Conservation (phyloP, 1,140 invertebrate species). For the Eumaeus atala region DNA sequence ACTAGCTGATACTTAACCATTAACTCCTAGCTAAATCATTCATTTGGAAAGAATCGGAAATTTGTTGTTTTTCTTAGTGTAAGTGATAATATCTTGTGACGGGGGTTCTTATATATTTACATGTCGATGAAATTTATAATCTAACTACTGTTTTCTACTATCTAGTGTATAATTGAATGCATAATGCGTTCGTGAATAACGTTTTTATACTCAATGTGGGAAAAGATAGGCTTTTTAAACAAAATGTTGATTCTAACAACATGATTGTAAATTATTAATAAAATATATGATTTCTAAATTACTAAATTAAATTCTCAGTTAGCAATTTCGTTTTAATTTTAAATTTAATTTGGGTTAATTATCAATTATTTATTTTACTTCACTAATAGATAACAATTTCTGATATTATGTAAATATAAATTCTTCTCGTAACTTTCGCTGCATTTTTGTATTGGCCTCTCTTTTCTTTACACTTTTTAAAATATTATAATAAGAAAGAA, state of each 20-base stretch:
- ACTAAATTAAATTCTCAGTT: not conserved
- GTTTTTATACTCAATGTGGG: slow-evolving; percentile 8
- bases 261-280: too few relatives aligned
- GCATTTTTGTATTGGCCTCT: not conserved
- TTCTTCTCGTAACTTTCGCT: not conserved
- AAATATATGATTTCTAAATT: not conserved
- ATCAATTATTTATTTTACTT: too few relatives aligned
- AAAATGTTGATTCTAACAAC: not conserved
- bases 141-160: slow-evolving; percentile 1
- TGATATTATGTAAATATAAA: not conserved
- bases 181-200: slow-evolving; percentile 1
- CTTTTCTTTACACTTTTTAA: slow-evolving; percentile 1
- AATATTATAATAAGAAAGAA: not conserved
- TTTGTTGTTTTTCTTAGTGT: not conserved
- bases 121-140: slow-evolving; percentile 1
- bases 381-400: too few relatives aligned
- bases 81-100: too few relatives aligned
- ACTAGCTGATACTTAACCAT: too few relatives aligned
- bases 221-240: not conserved
- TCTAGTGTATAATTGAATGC: slow-evolving; percentile 8
- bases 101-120: not conserved
- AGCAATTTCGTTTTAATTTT: too few relatives aligned
- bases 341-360: too few relatives aligned
- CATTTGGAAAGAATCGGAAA: too few relatives aligned
- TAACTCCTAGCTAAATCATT: too few relatives aligned